A percentile compares a stretch with the other conserved stretches of the same genome.
Conservation (phyloP, 2,797 vertebrate genomes). For the Pipistrellus kuhlii region DNA sequence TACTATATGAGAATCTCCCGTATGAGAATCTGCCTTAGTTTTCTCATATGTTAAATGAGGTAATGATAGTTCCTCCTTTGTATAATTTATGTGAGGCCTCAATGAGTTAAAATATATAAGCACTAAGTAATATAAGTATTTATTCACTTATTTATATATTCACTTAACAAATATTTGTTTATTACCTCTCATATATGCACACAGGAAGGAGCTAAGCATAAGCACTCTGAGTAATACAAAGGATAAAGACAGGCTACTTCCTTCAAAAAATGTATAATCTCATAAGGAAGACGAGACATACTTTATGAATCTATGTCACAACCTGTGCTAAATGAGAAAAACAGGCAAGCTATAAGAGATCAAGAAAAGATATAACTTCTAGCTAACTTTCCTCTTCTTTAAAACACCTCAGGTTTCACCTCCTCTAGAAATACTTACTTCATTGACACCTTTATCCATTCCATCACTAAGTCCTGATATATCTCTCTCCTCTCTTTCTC, state of each 20-base stretch:
- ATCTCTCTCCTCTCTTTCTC: not conserved
- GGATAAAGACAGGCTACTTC: not conserved
- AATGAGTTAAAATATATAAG: constrained; percentile 5
- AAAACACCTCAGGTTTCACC: not conserved
- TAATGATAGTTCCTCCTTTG: not conserved
- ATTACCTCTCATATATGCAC: not conserved
- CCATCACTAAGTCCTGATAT: not conserved
- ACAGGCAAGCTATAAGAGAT: not conserved
- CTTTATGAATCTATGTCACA: constrained; percentile 27
- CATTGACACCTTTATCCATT: not conserved
- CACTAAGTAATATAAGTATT: not conserved
- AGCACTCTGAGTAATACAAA: not conserved
- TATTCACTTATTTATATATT: not conserved
- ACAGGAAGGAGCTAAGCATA: constrained; percentile 3
- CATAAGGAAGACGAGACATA: not conserved
- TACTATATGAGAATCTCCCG: not conserved
- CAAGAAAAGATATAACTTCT: not conserved
- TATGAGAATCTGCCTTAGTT: constrained; percentile 37
- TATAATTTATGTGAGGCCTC: constrained; percentile 31
- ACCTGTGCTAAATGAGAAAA: not conserved
- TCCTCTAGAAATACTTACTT: constrained; percentile 33
- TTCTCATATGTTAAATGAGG: constrained; percentile 24
- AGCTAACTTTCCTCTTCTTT: not conserved
- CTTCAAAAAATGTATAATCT: not conserved
- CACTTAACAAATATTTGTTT: not conserved